Evolutionary conservation across 2,888 invertebrate species (phyloP).

Genomic region (Scaptodrosophila latifasciaeformis): DNA sequence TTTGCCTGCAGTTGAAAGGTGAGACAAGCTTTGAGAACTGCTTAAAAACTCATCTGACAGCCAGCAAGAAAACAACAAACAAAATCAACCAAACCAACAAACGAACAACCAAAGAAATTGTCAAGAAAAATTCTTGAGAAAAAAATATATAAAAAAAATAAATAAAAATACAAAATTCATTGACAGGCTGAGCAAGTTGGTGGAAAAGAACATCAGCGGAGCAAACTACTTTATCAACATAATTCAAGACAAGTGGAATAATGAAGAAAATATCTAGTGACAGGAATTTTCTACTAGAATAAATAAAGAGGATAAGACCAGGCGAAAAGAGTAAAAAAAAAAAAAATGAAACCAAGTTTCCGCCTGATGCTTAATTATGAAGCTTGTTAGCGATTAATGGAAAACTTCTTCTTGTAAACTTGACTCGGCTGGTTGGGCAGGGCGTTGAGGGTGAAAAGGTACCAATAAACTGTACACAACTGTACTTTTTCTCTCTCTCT

Average conservation of each 20-base stretch:
- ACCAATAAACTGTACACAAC: too few species aligned
- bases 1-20: conserved; percentile 54
- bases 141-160: conserved; percentile 23
- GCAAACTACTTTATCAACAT: conserved; percentile 46
- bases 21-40: conserved; percentile 39
- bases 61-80: conserved; percentile 9
- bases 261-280: too few species aligned
- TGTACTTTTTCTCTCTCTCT: too few species aligned
- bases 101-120: conserved; percentile 23
- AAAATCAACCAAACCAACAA: conserved; percentile 26
- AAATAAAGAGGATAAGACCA: conserved; percentile 22
- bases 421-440: too few species aligned
- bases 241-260: too few species aligned
- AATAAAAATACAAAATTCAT: conserved; percentile 41
- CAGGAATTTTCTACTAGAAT: too few species aligned
- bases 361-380: conserved; percentile 59
- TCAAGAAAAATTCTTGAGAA: too few species aligned
- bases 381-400: conserved; percentile 69
- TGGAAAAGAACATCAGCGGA: conserved; percentile 3
- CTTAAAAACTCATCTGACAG: conserved; percentile 45
- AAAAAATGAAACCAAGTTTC: conserved; percentile 21
- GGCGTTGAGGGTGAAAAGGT: too few species aligned
- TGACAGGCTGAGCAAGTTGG: conserved; percentile 37
- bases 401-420: conserved; percentile 57
- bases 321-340: conserved; percentile 28